Evolutionary conservation across 2,888 invertebrate genomes (phyloP).

Genomic region (Ypsolopha sequella): DNA sequence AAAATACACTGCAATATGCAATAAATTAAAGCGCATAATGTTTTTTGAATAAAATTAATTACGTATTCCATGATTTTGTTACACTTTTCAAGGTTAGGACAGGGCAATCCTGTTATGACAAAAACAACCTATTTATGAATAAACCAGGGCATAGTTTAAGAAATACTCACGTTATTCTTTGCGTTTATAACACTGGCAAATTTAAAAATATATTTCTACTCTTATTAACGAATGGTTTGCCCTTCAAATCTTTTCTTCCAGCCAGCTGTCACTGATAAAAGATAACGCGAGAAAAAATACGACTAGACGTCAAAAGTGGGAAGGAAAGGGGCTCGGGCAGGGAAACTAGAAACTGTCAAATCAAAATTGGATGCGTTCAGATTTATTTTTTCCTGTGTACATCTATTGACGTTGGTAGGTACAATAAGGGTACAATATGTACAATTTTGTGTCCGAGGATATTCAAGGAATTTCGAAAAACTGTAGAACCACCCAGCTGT

Average conservation of each 20-base stretch:
- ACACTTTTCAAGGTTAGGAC: constrained; percentile 36
- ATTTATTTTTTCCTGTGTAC: not conserved
- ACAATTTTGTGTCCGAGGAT: no score
- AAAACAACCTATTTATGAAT: not conserved
- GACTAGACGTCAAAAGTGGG: not conserved
- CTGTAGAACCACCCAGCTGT: no score
- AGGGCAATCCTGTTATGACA: constrained; percentile 10
- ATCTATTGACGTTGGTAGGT: no score
- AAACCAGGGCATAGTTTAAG: not conserved
- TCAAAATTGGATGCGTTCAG: not conserved
- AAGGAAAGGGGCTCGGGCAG: not conserved
- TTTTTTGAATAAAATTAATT: constrained; percentile 13
- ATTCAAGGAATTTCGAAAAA: no score
- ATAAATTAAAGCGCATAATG: not conserved
- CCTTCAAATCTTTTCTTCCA: constrained; percentile 4
- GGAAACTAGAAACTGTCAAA: not conserved
- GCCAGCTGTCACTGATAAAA: constrained; percentile 5
- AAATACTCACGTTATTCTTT: not conserved
- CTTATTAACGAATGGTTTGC: not conserved
- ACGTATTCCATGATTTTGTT: constrained; percentile 15
- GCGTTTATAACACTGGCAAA: no score
- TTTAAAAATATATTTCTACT: no score
- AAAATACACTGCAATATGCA: no score
- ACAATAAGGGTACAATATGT: no score
- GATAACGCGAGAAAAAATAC: not conserved